Evolutionary conservation across 2,888 invertebrate species (phyloP), one percentile per base, ranked within the genome.

Genomic region (Adelognathus sp.): DNA sequence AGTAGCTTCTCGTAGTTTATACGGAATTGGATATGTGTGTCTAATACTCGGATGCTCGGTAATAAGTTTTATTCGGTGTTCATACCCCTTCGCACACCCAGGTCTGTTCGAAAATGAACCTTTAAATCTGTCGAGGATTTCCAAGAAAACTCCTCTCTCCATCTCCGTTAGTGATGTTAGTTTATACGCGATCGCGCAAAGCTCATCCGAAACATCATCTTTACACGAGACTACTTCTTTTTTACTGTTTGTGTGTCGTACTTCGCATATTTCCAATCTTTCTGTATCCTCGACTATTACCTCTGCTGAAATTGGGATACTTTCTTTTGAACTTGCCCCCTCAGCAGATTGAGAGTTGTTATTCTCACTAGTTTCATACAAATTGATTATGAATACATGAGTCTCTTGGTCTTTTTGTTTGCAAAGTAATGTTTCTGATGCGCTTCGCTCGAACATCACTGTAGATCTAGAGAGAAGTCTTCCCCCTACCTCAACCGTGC

Each of bases 101-200:
- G 85, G 84, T 41, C 76, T 74, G n/a, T 80, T 73, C 2, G 81
- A 83, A 78, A 86, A 85, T 44, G 83, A 81, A 1, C 14, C 6
- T 11, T 56, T 29, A 46, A 50, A 66, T 41, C 61, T 73, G 54
- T 70, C 7, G 0, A 72, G 5, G 2, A 63, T 7, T 1, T 54
- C 33, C 5, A 3, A 14, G 3, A 56, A 31, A 14, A 41, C 1
- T 6, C 31, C 2, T 9, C 36, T n/a, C 52, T 11, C 52, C 29
- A 1, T 16, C 33, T 14, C 41, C 11, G 3, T 24, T 14, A 63
- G 16, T 27, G 63, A 61, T 11, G 61, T 24, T 27, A 72, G 71
- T 46, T 54, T 39, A 31, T 27, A 46, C 63, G 61, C 54, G 54
- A 29, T 9, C 24, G 41, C 36, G 4, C 36, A 14, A n/a, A 50